Evolutionary conservation across 2,797 vertebrate species (phyloP).

Genomic region (Brachymystax lenok): DNA sequence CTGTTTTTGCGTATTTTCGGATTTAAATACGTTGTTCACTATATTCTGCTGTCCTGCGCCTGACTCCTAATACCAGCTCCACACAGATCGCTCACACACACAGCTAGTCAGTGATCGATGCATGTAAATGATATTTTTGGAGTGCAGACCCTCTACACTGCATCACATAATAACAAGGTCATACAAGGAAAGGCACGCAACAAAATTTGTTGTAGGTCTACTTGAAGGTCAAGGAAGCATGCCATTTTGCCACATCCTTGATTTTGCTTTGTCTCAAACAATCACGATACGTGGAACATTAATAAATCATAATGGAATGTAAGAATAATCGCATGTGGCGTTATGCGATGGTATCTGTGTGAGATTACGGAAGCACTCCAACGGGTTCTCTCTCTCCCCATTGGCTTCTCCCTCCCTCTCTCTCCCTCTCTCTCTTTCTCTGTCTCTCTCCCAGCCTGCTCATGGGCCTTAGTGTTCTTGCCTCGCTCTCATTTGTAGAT

Average conservation of each 20-base stretch:
- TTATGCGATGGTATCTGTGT: conserved; percentile 12
- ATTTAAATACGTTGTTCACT: too few relatives aligned
- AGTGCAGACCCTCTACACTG: neutral
- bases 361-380: neutral
- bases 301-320: neutral
- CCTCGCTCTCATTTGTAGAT: conserved; percentile 62
- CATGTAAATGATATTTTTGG: neutral
- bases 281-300: neutral
- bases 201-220: neutral
- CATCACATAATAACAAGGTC: neutral
- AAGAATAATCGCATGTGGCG: too few relatives aligned
- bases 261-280: neutral
- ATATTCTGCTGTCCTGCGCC: too few relatives aligned
- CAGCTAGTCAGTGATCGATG: conserved; percentile 32
- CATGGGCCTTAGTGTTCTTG: conserved; percentile 20
- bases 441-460: neutral
- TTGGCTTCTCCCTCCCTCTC: conserved; percentile 3
- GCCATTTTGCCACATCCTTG: neutral
- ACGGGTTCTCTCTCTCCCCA: neutral
- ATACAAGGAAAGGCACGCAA: neutral
- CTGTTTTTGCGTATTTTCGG: too few relatives aligned
- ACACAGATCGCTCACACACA: neutral
- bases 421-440: neutral
- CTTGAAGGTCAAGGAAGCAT: neutral
- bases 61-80: too few relatives aligned